A percentile compares a stretch with the other conserved stretches of the same genome.
phyloP scores from a whole-genome alignment of 1,140 invertebrate genomes.

The Berghia stephanieae region DNA sequence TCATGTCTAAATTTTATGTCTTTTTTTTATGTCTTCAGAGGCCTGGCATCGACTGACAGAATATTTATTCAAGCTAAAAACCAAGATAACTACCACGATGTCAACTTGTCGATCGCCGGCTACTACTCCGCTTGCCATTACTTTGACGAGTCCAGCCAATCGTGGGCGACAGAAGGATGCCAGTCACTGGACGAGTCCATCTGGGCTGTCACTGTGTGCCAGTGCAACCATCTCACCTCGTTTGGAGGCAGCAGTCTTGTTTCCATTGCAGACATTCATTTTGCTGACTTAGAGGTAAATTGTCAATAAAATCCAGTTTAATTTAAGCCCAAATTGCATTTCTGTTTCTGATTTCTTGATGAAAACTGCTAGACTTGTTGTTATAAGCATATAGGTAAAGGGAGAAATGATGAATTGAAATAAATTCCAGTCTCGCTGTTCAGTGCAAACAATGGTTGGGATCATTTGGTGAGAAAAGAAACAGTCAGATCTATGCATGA shows the following conservation, averaged over 20 bases:
- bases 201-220: conserved; percentile 41
- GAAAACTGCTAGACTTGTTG: too few relatives aligned
- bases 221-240: conserved; percentile 59
- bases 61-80: conserved; percentile 43
- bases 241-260: conserved; percentile 57
- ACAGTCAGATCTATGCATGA: too few relatives aligned
- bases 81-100: conserved; percentile 33
- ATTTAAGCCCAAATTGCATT: neutral
- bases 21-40: conserved; percentile 38
- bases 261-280: conserved; percentile 48
- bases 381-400: too few relatives aligned
- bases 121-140: conserved; percentile 52
- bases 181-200: conserved; percentile 42
- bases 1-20: too few relatives aligned
- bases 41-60: conserved; percentile 30
- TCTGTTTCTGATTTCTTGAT: too few relatives aligned
- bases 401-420: too few relatives aligned
- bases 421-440: too few relatives aligned
- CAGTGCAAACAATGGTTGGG: too few relatives aligned
- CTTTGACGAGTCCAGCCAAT: conserved; percentile 36
- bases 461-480: too few relatives aligned
- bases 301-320: too few relatives aligned
- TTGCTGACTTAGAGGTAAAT: conserved; percentile 55
- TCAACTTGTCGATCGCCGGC: conserved; percentile 42
- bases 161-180: conserved; percentile 53